phyloP scores from a whole-genome alignment of 1,140 invertebrate genomes.

The Phthorimaea operculella region DNA sequence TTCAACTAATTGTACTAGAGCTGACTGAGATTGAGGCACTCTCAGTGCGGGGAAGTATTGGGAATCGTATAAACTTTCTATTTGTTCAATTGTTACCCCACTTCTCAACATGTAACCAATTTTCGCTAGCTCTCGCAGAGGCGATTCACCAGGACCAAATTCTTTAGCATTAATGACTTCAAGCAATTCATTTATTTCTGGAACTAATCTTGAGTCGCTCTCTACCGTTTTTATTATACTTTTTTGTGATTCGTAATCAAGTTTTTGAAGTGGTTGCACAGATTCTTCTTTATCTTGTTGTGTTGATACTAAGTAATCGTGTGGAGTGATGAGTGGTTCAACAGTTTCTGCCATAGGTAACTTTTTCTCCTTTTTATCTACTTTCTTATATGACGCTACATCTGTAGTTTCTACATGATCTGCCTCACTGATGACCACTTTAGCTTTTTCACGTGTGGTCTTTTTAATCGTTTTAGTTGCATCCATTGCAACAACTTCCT shows the following conservation, averaged over 20 bases:
- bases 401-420: constrained; percentile 72
- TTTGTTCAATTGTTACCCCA: constrained; percentile 80
- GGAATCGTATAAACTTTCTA: constrained; percentile 80
- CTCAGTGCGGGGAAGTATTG: constrained; percentile 81
- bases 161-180: constrained; percentile 79
- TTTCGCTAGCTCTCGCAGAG: constrained; percentile 82
- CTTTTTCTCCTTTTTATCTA: constrained; percentile 63
- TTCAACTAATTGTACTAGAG: constrained; percentile 84
- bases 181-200: constrained; percentile 80
- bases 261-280: constrained; percentile 67
- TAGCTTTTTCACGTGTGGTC: constrained; percentile 58
- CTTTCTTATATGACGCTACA: constrained; percentile 71
- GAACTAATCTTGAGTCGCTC: constrained; percentile 69
- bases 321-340: constrained; percentile 64
- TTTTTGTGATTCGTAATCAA: constrained; percentile 69
- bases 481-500: constrained; percentile 35
- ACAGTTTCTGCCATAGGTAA: constrained; percentile 58
- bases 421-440: constrained; percentile 67
- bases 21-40: constrained; percentile 82
- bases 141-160: constrained; percentile 81
- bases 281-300: constrained; percentile 70
- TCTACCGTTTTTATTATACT: constrained; percentile 71
- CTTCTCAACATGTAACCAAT: constrained; percentile 80
- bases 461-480: constrained; percentile 26
- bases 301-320: constrained; percentile 70